These are phyloP conservation scores for Eutrigla gurnardus DNA, from an alignment of 2,797 vertebrate genomes.

Conservation along the genomic window DNA sequence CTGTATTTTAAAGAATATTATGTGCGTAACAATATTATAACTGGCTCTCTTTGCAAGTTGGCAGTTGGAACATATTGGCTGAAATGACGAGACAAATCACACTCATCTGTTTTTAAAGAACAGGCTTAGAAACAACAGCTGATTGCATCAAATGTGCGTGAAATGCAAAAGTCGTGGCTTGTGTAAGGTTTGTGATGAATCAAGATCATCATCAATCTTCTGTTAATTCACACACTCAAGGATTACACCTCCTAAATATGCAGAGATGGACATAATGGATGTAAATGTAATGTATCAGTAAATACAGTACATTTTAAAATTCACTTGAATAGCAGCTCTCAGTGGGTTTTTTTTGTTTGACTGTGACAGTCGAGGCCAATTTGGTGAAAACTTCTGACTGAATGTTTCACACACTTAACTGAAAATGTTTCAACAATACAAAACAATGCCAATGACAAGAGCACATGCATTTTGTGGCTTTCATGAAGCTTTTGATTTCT, in stretches of 20 bases:
- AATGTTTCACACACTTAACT: not conserved
- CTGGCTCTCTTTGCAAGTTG: conserved; percentile 23
- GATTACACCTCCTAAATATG: conserved; percentile 5
- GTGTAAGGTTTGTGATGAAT: conserved; percentile 14
- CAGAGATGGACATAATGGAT: conserved; percentile 8
- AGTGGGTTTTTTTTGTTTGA: not conserved
- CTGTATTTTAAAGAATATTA: not conserved
- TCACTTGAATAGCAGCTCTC: not conserved
- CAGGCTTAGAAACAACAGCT: conserved; percentile 31
- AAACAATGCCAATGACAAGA: not conserved
- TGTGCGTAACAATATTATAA: conserved; percentile 8
- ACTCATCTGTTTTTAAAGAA: conserved; percentile 21
- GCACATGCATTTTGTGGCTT: not conserved
- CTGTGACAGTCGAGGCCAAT: not conserved
- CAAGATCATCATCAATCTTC: conserved; percentile 24
- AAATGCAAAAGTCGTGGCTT: conserved; percentile 3
- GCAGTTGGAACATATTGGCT: conserved; percentile 32
- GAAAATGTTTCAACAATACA: not conserved
- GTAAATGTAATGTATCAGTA: not conserved
- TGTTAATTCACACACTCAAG: conserved; percentile 10
- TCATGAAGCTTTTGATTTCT: not conserved
- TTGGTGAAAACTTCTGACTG: not conserved
- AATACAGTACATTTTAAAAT: not conserved
- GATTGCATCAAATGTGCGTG: conserved; percentile 44
- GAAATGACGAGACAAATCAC: conserved; percentile 31